These are phyloP conservation scores for Selenia dentaria DNA, from an alignment of 2,888 invertebrate species.

Conservation along the genomic window DNA sequence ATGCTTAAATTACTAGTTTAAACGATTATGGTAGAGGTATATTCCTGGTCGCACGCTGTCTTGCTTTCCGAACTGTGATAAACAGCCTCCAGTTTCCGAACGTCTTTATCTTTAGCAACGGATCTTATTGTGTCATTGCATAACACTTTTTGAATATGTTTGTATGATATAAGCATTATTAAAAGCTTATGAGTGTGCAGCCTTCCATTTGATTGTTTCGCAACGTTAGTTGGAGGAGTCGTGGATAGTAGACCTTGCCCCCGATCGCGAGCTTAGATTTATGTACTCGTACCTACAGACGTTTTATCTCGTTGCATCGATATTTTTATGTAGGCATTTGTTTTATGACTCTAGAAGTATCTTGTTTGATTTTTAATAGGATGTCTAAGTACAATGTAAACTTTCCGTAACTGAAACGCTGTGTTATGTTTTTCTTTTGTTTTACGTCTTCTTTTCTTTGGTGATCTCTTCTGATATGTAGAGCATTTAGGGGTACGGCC, in stretches of 20 bases:
- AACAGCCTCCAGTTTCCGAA: not conserved
- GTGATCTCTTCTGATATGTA: too few relatives aligned
- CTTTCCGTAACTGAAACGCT: too few relatives aligned
- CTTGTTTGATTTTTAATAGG: too few relatives aligned
- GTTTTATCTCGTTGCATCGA: not conserved
- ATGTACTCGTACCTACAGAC: constrained; percentile 9
- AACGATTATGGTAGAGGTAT: too few relatives aligned
- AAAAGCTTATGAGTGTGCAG: constrained; percentile 21
- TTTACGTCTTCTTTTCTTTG: too few relatives aligned
- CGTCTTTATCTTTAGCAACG: not conserved
- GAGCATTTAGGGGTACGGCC: too few relatives aligned
- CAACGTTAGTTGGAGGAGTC: constrained; percentile 32
- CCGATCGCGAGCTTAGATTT: constrained; percentile 47
- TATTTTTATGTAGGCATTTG: not conserved
- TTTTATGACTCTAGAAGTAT: not conserved
- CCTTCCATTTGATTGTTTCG: constrained; percentile 38
- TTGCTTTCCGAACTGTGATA: too few relatives aligned
- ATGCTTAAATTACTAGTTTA: too few relatives aligned
- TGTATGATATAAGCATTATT: not conserved
- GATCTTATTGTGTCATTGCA: constrained; percentile 3
- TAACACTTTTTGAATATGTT: not conserved
- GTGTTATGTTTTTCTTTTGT: too few relatives aligned
- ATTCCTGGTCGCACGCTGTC: too few relatives aligned
- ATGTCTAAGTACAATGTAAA: too few relatives aligned
- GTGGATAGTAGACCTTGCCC: constrained; percentile 49